These are phyloP conservation scores for Pseudomyrmex sp. DNA, from an alignment of 1,140 invertebrate species.

Conservation along the genomic window DNA sequence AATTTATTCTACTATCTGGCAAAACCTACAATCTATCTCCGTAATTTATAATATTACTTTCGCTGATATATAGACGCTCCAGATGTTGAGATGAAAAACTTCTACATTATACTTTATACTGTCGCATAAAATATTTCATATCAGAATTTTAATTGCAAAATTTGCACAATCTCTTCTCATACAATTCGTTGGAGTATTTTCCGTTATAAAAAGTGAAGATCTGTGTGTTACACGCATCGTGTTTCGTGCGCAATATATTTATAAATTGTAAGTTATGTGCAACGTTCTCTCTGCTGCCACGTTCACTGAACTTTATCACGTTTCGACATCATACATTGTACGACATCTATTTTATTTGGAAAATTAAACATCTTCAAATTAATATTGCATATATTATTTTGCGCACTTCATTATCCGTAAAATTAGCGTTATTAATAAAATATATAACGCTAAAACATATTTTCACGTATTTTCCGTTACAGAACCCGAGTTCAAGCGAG, in stretches of 20 bases:
- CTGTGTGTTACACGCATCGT: neutral
- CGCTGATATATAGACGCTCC: neutral
- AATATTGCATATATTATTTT: neutral
- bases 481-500: neutral
- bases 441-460: too few relatives aligned
- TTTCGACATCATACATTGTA: too few relatives aligned
- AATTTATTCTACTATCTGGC: conserved; percentile 54
- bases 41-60: conserved; percentile 45
- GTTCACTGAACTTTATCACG: too few relatives aligned
- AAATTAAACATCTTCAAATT: neutral
- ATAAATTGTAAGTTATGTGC: too few relatives aligned
- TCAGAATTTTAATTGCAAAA: neutral
- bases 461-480: neutral
- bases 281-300: too few relatives aligned
- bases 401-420: neutral
- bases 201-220: neutral
- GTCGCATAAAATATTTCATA: conserved; percentile 16
- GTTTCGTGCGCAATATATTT: neutral
- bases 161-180: neutral
- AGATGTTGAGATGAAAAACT: conserved; percentile 1
- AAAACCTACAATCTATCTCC: conserved; percentile 38
- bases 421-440: neutral
- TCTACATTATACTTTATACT: neutral
- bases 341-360: neutral
- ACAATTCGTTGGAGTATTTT: neutral